Conservation (phyloP, 2,888 invertebrate genomes). For the Microctonus aethiopoides region DNA sequence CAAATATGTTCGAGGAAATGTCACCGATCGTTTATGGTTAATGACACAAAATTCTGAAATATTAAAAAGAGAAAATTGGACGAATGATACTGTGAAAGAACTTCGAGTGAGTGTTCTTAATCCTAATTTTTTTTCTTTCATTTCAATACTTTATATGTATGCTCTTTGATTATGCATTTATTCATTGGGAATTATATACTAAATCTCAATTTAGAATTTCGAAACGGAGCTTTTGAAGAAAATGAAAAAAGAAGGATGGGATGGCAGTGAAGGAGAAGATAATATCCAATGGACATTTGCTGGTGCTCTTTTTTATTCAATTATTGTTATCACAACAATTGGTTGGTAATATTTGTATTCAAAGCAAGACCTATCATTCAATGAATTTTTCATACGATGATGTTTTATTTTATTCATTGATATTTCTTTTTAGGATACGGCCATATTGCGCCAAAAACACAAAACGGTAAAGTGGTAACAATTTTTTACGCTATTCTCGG, state of each 20-base stretch:
- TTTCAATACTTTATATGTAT: no score
- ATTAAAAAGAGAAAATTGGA: slow-evolving; percentile 83
- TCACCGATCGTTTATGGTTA: slow-evolving; percentile 83
- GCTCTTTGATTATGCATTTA: no score
- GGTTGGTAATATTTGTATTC: slow-evolving; percentile 73
- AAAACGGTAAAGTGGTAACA: slow-evolving; percentile 92
- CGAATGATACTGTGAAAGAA: slow-evolving; percentile 73
- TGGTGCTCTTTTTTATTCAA: slow-evolving; percentile 93
- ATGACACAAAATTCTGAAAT: slow-evolving; percentile 75
- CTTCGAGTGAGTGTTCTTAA: slow-evolving; percentile 65
- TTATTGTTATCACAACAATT: slow-evolving; percentile 95
- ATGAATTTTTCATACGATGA: background rate
- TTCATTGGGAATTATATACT: background rate
- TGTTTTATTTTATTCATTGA: background rate
- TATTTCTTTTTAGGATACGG: slow-evolving; percentile 80
- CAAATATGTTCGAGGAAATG: slow-evolving; percentile 76
- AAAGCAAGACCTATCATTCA: background rate
- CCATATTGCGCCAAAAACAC: slow-evolving; percentile 93
- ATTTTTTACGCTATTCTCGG: slow-evolving; percentile 96
- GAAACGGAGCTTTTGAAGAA: slow-evolving; percentile 81
- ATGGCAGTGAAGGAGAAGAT: slow-evolving; percentile 77
- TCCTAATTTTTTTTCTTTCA: background rate
- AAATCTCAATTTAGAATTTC: slow-evolving; percentile 67
- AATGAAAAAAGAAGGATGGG: slow-evolving; percentile 91
- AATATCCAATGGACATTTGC: slow-evolving; percentile 85